Evolutionary conservation across 1,140 invertebrate genomes (phyloP), one percentile per base, ranked within the genome.

Genomic region (Tribolium madens): DNA sequence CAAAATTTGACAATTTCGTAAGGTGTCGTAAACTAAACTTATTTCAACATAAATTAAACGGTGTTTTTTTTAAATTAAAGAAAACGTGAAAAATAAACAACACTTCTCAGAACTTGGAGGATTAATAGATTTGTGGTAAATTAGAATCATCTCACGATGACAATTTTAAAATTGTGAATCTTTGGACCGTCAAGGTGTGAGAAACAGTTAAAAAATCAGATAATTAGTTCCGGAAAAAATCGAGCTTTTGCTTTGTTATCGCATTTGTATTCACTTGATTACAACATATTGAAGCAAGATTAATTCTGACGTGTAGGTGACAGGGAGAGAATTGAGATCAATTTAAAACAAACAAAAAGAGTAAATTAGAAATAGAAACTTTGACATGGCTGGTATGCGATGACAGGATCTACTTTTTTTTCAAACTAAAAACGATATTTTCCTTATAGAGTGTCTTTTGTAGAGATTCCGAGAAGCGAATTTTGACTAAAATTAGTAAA

Each of bases 81-180:
- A 57, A 21, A 17, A 57, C 5, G 6, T 6, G 50, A 52, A 52
- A 15, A 52, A 15, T 15, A 52, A 26, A 26, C 21, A 57, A 21
- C 17, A 21, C 17, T 57, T 57, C 52, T 6, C 5, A 21, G 52
- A 57, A 57, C 17, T 15, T 21, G 15, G 7, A 57, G 21, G 52
- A 21, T 57, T 57, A 57, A 21, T 57, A 57, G 52, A 57, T 57
- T 57, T 57, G 52, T 5, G 17, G 15, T 18, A 21, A 57, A 57
- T 57, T 57, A 57, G 17, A 57, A 57, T 12, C 48, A 12, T 15
- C 48, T n/a, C 15, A 21, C 17, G 52, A 21, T n/a, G 52, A 57
- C 52, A 57, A 57, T 60, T 60, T 60, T 26, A 60, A 60, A 26
- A 60, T 60, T 52, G 50, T 2, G 2, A 9, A 47, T 47, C 9